A percentile compares a stretch with the other conserved stretches of the same genome.
Evolutionary conservation across 2,797 vertebrate genomes (phyloP).

Genomic region (Luscinia luscinia): DNA sequence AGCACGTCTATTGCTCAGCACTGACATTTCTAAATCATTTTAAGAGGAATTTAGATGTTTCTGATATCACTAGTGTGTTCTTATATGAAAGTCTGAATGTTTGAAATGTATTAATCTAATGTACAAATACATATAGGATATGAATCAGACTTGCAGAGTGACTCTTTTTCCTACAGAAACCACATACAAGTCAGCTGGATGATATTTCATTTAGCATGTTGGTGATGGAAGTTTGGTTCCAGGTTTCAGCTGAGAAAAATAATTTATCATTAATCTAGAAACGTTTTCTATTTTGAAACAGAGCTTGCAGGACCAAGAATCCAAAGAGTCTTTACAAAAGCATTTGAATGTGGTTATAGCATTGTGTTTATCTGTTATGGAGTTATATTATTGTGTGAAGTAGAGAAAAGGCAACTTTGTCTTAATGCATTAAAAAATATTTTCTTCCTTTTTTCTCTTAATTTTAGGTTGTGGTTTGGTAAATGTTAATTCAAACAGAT

Average conservation of each 20-base stretch:
- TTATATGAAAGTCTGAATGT: not conserved
- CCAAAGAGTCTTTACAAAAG: not conserved
- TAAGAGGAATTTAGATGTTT: slow-evolving; percentile 15
- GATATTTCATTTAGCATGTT: not conserved
- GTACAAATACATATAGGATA: not conserved
- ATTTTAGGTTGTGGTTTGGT: not conserved
- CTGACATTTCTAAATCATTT: not conserved
- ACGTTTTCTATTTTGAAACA: not conserved
- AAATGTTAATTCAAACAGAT: not conserved
- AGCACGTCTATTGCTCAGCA: slow-evolving; percentile 4
- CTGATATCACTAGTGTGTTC: not conserved
- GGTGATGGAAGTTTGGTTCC: not conserved
- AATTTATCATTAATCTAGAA: not conserved
- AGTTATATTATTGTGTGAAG: not conserved
- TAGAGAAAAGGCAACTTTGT: not conserved
- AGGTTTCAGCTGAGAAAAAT: slow-evolving; percentile 4
- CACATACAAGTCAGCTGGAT: not conserved
- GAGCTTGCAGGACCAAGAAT: not conserved
- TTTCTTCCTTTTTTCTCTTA: not conserved
- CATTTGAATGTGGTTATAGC: not conserved
- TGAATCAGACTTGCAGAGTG: slow-evolving; percentile 1
- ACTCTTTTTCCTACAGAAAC: not conserved
- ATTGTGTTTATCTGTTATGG: not conserved
- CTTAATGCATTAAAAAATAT: not conserved
- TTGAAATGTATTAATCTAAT: not conserved